phyloP scores from a whole-genome alignment of 2,797 vertebrate species.

The Miichthys miiuy region DNA sequence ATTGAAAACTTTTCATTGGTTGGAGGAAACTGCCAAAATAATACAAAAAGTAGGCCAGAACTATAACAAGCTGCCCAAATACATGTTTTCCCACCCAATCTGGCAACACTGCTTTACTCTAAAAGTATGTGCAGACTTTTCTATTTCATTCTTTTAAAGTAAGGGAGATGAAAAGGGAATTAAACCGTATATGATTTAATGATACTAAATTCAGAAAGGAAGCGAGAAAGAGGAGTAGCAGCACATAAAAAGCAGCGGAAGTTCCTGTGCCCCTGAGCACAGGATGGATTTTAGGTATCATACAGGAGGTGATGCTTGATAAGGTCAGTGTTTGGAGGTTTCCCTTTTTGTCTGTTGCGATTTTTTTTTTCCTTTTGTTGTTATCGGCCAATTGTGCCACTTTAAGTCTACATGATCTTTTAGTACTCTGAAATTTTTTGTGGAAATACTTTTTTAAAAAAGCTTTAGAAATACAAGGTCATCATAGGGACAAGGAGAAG shows the following conservation, averaged over 20 bases:
- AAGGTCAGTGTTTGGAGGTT: not conserved
- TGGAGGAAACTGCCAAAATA: not conserved
- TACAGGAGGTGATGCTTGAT: not conserved
- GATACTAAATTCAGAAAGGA: not conserved
- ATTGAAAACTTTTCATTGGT: not conserved
- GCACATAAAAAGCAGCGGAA: not conserved
- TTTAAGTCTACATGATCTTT: not conserved
- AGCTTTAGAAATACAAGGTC: constrained; percentile 18
- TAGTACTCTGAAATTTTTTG: not conserved
- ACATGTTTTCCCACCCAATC: not conserved
- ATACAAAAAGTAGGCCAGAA: not conserved
- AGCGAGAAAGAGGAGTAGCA: not conserved
- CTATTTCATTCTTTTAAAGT: too few species aligned
- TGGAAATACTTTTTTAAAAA: not conserved
- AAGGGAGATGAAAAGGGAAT: too few species aligned
- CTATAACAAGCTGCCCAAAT: not conserved
- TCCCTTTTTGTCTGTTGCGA: not conserved
- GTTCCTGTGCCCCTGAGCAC: not conserved
- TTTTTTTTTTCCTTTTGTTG: not conserved
- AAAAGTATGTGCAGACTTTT: not conserved
- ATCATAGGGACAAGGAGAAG: constrained; percentile 14
- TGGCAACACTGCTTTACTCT: not conserved
- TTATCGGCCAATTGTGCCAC: not conserved
- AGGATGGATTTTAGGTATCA: not conserved
- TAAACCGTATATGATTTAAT: not conserved